Percentiles rank a stretch among this genome's conserved stretches.
phyloP scores from a whole-genome alignment of 2,797 vertebrate genomes.

The Sebastes hubbsi region DNA sequence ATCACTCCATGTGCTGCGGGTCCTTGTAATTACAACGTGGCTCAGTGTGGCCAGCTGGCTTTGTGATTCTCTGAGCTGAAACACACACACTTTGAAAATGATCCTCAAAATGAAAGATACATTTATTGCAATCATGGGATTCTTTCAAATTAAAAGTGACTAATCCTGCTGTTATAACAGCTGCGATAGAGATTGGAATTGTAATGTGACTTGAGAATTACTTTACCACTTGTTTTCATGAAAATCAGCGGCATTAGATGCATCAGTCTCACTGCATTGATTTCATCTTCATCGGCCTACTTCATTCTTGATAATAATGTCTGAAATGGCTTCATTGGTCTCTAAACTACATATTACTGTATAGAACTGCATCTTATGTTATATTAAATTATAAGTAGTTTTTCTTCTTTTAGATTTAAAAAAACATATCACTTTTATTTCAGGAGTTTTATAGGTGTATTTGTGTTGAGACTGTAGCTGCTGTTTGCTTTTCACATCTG shows the following conservation, averaged over 20 bases:
- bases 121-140: conserved; percentile 57
- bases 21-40: conserved; percentile 66
- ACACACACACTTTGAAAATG: conserved; percentile 58
- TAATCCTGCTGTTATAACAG: conserved; percentile 42
- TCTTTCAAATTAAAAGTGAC: conserved; percentile 51
- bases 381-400: neutral
- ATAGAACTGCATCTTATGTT: no score
- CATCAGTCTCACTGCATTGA: neutral
- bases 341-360: neutral
- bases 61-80: conserved; percentile 52
- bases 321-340: neutral
- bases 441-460: neutral
- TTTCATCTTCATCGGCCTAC: neutral
- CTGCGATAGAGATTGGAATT: conserved; percentile 30
- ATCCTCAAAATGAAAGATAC: conserved; percentile 50
- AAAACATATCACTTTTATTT: neutral
- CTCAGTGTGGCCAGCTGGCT: conserved; percentile 53
- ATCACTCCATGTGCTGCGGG: conserved; percentile 47
- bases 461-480: neutral
- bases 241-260: neutral
- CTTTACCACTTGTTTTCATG: conserved; percentile 24
- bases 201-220: neutral
- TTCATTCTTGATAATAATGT: neutral
- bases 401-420: neutral
- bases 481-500: neutral